Evolutionary conservation across 2,113 vertebrate genomes (phyloP).

Genomic region (Odontesthes bonariensis): DNA sequence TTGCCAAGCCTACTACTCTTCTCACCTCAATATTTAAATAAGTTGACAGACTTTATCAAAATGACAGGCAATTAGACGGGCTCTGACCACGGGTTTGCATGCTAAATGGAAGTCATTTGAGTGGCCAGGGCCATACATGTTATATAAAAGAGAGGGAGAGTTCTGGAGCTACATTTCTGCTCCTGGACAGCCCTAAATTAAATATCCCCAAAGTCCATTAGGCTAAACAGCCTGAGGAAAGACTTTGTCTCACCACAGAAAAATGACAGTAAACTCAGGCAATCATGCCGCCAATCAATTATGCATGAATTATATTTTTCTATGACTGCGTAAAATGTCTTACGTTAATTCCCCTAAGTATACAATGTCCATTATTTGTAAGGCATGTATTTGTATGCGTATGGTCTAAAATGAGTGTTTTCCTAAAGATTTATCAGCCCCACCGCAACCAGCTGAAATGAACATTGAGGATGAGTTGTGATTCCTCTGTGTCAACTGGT

Average conservation of each 20-base stretch:
- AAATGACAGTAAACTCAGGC: slow-evolving; percentile 85
- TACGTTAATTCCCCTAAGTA: slow-evolving; percentile 80
- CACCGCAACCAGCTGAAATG: slow-evolving; percentile 56
- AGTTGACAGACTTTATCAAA: slow-evolving; percentile 82
- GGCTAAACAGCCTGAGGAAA: slow-evolving; percentile 83
- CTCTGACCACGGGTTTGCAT: slow-evolving; percentile 73
- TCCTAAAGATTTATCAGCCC: slow-evolving; percentile 67
- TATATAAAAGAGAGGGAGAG: slow-evolving; percentile 67
- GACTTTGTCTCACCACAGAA: slow-evolving; percentile 78
- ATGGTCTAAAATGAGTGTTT: slow-evolving; percentile 72
- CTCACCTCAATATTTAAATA: slow-evolving; percentile 76
- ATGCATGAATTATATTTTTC: slow-evolving; percentile 84
- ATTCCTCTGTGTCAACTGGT: slow-evolving; percentile 59
- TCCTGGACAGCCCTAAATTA: slow-evolving; percentile 80
- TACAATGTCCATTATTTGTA: slow-evolving; percentile 72
- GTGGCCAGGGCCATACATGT: slow-evolving; percentile 67
- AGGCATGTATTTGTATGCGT: slow-evolving; percentile 47
- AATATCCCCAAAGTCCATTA: slow-evolving; percentile 83
- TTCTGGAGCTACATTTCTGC: slow-evolving; percentile 62
- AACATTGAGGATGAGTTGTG: slow-evolving; percentile 62
- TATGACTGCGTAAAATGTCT: slow-evolving; percentile 79
- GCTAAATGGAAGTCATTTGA: slow-evolving; percentile 80
- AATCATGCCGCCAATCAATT: slow-evolving; percentile 85
- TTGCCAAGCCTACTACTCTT: slow-evolving; percentile 26
- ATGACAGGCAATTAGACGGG: slow-evolving; percentile 82